Percentiles rank a stretch among this genome's conserved stretches.
These are phyloP conservation scores for Monopterus albus DNA, from an alignment of 2,113 vertebrate species.

Conservation along the genomic window DNA sequence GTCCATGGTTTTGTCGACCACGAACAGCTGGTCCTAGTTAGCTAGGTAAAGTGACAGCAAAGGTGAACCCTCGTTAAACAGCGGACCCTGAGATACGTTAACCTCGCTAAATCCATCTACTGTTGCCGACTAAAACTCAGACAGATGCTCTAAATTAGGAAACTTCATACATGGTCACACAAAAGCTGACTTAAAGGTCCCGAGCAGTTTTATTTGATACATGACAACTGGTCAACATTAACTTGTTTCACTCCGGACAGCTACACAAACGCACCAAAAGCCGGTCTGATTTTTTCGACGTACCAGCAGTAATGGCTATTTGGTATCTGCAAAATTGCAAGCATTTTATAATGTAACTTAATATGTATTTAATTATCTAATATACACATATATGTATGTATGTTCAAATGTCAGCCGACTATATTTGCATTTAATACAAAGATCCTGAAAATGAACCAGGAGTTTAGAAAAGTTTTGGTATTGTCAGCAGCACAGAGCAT, in stretches of 20 bases:
- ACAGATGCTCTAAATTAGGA: neutral
- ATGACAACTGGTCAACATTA: neutral
- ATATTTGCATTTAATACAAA: no score
- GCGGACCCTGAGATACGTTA: neutral
- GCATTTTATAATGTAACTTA: no score
- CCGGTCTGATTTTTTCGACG: constrained; percentile 5
- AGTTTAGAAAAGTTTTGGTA: no score
- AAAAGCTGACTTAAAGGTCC: no score
- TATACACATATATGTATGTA: no score
- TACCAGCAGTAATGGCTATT: constrained; percentile 14
- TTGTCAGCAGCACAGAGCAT: no score
- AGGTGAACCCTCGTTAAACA: neutral
- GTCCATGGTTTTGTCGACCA: constrained; percentile 82
- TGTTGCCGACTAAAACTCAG: neutral
- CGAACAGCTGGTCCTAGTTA: constrained; percentile 59
- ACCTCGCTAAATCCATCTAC: neutral
- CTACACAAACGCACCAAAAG: constrained; percentile 41
- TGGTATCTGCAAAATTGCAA: no score
- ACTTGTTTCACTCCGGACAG: constrained; percentile 53
- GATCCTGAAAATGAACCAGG: no score
- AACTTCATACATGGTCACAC: constrained; percentile 17
- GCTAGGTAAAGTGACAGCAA: neutral
- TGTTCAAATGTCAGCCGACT: no score
- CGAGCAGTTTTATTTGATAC: neutral
- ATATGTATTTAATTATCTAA: no score